Evolutionary conservation across 2,113 vertebrate genomes (phyloP), one percentile per base, ranked within the genome.

Genomic region (Silurus glanis): DNA sequence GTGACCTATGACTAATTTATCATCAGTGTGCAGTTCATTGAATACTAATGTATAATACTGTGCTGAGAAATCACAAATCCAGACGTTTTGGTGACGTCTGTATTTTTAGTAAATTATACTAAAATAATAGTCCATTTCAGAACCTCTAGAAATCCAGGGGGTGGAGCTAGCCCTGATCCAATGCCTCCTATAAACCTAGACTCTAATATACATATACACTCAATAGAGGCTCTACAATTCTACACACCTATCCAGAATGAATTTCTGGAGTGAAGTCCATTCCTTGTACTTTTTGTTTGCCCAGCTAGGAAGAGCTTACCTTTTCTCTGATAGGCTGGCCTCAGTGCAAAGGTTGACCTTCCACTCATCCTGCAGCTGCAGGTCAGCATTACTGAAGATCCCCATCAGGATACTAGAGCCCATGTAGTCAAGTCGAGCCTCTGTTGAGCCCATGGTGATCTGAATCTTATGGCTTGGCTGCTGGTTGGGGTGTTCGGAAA

Each of bases 391-490:
- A 92, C 98, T 99, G 93, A 99, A 99, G 86, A 99, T 96, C 0
- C 98, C 98, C 98, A 99, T 99, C 80, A 99, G 94, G 91, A 99
- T 99, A 89, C 98, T 99, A 88, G 98, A 98, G 71, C 98, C 98
- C 98, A 99, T 99, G 88, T 99, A 99, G 92, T 99, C 98, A 89
- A 99, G 96, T 9, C 98, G 96, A 1, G 97, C 97, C 93, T 99
- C 98, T 6, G 98, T 99, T n/a, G 98, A 99, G 83, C 98, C 98
- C 98, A 99, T 97, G 9, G 98, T 99, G 92, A 99, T 97, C 91
- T 99, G 97, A 91, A 99, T 98, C 94, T 99, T 99, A 88, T 99
- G 98, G 92, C 94, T 98, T 84, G 98, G 98, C 82, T 99, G 98
- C 90, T 99, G 97, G 92, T 97, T 98, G 17, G 98, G 98, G 88